These are phyloP conservation scores for Labeo rohita DNA, from an alignment of 2,113 vertebrate genomes.

Conservation along the genomic window DNA sequence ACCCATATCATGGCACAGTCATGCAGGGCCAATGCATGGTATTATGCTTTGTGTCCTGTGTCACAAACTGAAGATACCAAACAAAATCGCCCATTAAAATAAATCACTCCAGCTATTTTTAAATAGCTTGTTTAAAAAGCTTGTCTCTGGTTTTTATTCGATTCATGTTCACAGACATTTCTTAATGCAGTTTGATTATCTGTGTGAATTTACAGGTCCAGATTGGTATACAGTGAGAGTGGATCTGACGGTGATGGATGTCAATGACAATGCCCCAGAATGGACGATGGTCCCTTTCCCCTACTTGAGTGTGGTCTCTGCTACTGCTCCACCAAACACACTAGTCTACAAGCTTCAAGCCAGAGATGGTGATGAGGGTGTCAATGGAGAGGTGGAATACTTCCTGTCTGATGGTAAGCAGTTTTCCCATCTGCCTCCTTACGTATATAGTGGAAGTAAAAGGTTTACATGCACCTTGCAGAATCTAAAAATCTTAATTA, in stretches of 20 bases:
- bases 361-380: constrained; percentile 83
- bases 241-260: constrained; percentile 81
- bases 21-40: neutral
- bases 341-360: constrained; percentile 85
- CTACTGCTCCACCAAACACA: constrained; percentile 71
- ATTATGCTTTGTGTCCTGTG: neutral
- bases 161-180: neutral
- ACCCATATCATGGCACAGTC: neutral
- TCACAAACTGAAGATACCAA: neutral
- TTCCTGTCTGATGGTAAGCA: constrained; percentile 85
- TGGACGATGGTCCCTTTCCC: constrained; percentile 87
- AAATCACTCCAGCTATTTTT: neutral
- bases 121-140: neutral
- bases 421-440: neutral
- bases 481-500: too few species aligned
- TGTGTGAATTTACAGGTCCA: constrained; percentile 69
- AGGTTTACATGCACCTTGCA: too few species aligned
- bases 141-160: neutral
- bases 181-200: neutral
- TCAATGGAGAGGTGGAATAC: constrained; percentile 85
- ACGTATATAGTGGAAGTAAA: neutral
- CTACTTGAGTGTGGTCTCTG: constrained; percentile 81
- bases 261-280: constrained; percentile 85
- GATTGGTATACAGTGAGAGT: constrained; percentile 84
- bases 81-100: neutral